Evolutionary conservation across 2,113 vertebrate species (phyloP), one percentile per base, ranked within the genome.

Genomic region (Gavialis gangeticus): DNA sequence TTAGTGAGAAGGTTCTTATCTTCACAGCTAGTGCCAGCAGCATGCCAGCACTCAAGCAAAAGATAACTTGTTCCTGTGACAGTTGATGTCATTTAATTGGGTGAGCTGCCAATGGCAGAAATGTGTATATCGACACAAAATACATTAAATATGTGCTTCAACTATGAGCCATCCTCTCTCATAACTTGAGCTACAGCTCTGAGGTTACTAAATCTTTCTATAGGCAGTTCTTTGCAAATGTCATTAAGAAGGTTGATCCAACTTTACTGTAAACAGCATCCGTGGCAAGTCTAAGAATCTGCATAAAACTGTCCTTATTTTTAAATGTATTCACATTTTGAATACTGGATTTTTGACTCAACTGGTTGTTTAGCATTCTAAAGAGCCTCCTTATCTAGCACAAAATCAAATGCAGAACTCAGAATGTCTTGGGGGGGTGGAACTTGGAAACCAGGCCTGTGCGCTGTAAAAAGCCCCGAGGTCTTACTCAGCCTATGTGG

Each of bases 91-190:
- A 57, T 14, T 24, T 78, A 71, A 90, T 92, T 78, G 71, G 87
- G 56, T 55, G 59, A 93, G 30, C 67, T 77, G 46, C 71, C 86
- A 94, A 73, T 91, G 87, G 76, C 64, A 92, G 81, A 80, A 24
- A 12, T 75, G 64, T 59, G 92, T 79, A 71, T 37, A 37, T 10
- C 34, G 4, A 37, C 82, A 37, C 76, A 77, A 73, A 67, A n/a
- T 12, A 22, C 5, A n/a, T 6, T 30, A 69, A 86, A 69, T 77
- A 80, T 24, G 3, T 81, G 67, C 82, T 91, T 56, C 66, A 77
- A 10, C 87, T 78, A 79, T 82, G 75, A 92, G 77, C 56, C 12
- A 24, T 46, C 69, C 77, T 71, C 27, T 54, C 24, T 16, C 3
- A 10, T 24, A 10, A 55, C 77, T 90, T 62, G 69, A 92, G 85